These are phyloP conservation scores for Platichthys flesus DNA, from an alignment of 2,113 vertebrate species.

Conservation along the genomic window DNA sequence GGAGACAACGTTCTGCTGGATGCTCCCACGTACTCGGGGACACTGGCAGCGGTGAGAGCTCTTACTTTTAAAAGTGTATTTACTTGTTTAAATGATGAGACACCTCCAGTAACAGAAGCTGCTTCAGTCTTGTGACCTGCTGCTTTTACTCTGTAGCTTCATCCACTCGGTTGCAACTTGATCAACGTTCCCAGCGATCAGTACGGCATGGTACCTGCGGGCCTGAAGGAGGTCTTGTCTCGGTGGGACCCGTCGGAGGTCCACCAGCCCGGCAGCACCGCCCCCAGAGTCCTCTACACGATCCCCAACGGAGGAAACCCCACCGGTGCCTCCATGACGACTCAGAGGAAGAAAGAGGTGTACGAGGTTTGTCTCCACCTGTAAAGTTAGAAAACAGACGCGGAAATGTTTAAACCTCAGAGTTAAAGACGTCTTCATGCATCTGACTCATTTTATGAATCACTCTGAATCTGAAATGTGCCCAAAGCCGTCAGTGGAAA, in stretches of 20 bases:
- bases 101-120: accelerated
- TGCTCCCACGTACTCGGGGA: conserved; percentile 90
- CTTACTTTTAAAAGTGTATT: background rate
- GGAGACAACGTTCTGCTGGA: conserved; percentile 92
- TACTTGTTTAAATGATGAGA: background rate
- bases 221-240: conserved; percentile 86
- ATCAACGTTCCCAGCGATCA: conserved; percentile 90
- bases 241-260: conserved; percentile 87
- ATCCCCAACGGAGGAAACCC: conserved; percentile 96
- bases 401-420: no score
- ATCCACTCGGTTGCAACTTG: conserved; percentile 90
- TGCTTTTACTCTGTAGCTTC: conserved; percentile 80
- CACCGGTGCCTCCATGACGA: conserved; percentile 89
- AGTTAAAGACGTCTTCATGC: no score
- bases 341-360: conserved; percentile 88
- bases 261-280: conserved; percentile 67
- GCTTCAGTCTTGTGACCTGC: background rate
- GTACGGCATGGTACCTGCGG: conserved; percentile 89
- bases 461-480: background rate
- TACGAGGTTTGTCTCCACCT: conserved; percentile 84
- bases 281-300: conserved; percentile 91
- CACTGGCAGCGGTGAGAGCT: conserved; percentile 86
- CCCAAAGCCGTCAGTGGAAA: background rate
- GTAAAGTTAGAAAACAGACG: background rate
- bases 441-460: no score